phyloP scores from a whole-genome alignment of 2,797 vertebrate genomes.

The Macroramphosus scolopax region DNA sequence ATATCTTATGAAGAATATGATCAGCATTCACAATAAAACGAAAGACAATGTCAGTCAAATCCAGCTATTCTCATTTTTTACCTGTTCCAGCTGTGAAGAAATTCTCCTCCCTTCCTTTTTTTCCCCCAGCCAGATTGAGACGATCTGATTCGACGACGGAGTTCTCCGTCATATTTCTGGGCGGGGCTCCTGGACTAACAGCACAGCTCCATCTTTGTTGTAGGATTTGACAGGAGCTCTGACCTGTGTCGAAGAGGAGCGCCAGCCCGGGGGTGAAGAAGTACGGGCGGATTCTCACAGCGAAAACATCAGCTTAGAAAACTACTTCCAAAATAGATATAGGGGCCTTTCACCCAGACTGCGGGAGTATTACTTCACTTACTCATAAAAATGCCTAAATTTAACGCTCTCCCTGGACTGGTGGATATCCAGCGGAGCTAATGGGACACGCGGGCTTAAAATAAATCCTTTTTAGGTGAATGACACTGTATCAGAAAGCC shows the following conservation, averaged over 20 bases:
- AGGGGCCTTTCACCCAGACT: conserved; percentile 13
- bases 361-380: conserved; percentile 25
- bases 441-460: conserved; percentile 67
- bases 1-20: too few relatives aligned
- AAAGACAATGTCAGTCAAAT: too few relatives aligned
- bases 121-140: background rate
- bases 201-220: conserved; percentile 80
- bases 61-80: background rate
- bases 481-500: conserved; percentile 66
- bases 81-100: conserved; percentile 11
- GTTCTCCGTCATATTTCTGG: conserved; percentile 57
- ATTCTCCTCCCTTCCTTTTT: conserved; percentile 8
- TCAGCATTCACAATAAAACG: background rate
- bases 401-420: conserved; percentile 48
- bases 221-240: conserved; percentile 78
- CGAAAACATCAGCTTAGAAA: conserved; percentile 45
- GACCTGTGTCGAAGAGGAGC: conserved; percentile 72
- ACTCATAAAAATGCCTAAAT: conserved; percentile 50
- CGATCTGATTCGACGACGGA: conserved; percentile 60
- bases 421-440: conserved; percentile 61
- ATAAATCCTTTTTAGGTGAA: conserved; percentile 72
- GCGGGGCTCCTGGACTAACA: conserved; percentile 63
- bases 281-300: conserved; percentile 37
- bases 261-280: conserved; percentile 42
- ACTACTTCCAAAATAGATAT: conserved; percentile 26